phyloP scores from a whole-genome alignment of 2,797 vertebrate species.

The Anguilla marmorata region DNA sequence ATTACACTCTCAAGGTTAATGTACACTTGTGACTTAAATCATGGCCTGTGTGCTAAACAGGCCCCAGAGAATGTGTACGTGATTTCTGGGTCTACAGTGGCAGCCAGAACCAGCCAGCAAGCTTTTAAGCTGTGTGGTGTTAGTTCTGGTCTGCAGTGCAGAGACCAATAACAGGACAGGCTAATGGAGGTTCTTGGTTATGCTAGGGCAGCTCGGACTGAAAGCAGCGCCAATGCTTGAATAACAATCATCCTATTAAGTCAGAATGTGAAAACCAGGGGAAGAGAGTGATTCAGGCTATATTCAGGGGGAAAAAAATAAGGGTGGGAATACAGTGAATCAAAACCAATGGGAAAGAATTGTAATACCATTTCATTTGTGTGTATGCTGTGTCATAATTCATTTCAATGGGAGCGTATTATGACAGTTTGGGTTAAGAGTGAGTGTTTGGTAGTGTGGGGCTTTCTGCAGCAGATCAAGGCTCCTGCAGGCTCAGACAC shows the following conservation, averaged over 20 bases:
- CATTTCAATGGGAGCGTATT: neutral
- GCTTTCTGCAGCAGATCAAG: neutral
- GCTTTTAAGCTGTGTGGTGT: neutral
- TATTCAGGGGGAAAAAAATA: neutral
- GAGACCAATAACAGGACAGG: neutral
- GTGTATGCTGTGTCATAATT: neutral
- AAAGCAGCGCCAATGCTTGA: neutral
- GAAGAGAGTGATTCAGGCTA: neutral
- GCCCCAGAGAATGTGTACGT: neutral
- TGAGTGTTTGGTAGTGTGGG: neutral
- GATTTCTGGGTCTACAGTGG: neutral
- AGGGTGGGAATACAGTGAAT: neutral
- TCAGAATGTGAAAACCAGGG: neutral
- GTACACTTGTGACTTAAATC: neutral
- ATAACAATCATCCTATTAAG: constrained; percentile 11
- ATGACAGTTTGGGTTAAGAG: constrained; percentile 18
- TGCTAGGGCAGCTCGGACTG: neutral
- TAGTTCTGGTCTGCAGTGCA: neutral
- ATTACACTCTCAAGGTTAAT: neutral
- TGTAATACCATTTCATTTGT: neutral
- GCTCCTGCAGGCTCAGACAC: neutral
- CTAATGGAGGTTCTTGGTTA: neutral
- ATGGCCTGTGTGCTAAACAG: neutral
- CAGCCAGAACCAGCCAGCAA: neutral
- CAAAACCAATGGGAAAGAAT: neutral